Conservation (phyloP, 30 jellyfish, hydroid and myxozoan species). For the Cassiopea andromeda region DNA sequence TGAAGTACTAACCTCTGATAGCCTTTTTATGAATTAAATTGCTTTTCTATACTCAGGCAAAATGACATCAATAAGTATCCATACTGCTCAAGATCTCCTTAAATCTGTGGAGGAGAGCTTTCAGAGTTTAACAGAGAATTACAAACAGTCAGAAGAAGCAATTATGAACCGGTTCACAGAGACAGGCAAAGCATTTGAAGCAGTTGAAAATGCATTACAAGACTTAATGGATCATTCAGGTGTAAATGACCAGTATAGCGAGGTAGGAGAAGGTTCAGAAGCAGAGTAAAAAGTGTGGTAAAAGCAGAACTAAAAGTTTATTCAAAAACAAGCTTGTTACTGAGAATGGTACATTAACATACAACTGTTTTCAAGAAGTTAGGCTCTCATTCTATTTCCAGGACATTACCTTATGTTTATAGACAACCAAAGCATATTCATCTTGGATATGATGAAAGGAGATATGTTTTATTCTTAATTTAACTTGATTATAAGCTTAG, state of each 20-base stretch:
- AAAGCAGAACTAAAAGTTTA: too few species aligned
- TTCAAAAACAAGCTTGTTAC: too few species aligned
- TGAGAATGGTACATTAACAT: too few species aligned
- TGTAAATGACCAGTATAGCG: slow-evolving; percentile 83
- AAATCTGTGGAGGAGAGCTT: slow-evolving; percentile 55
- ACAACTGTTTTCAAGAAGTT: too few species aligned
- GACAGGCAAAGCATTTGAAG: slow-evolving; percentile 80
- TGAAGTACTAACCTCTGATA: too few species aligned
- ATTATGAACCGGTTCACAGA: slow-evolving; percentile 68
- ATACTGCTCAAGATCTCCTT: slow-evolving; percentile 49
- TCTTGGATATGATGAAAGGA: too few species aligned
- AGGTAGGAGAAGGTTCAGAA: slow-evolving; percentile 64
- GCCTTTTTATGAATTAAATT: too few species aligned
- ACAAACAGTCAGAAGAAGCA: slow-evolving; percentile 74
- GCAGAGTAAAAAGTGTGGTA: slow-evolving; percentile 21
- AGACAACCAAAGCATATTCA: too few species aligned
- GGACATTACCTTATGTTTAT: too few species aligned
- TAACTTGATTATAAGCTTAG: not conserved
- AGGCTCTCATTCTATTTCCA: too few species aligned
- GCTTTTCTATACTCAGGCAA: not conserved
- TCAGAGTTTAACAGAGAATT: slow-evolving; percentile 61
- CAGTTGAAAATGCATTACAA: slow-evolving; percentile 77
- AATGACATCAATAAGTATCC: slow-evolving; percentile 55
- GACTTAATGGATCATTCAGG: slow-evolving; percentile 87
- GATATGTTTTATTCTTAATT: not conserved